Evolutionary conservation across 2,113 vertebrate genomes (phyloP).

Genomic region (human (Homo sapiens)): GRCh38 chr9:111941501-111942000

Average conservation of each 20-base stretch:
- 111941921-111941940: background rate
- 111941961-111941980: background rate
- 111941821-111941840: background rate
- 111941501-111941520: background rate
- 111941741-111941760: background rate
- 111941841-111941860: background rate
- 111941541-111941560: background rate
- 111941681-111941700: background rate
- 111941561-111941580: background rate
- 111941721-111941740: background rate
- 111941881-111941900: background rate
- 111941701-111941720: background rate
- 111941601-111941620: background rate
- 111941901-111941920: background rate
- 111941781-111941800: background rate
- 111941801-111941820: constrained; percentile 8
- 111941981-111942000: background rate
- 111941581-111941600: background rate
- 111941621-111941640: background rate
- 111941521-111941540: background rate
- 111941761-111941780: background rate
- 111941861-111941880: background rate
- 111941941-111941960: background rate
- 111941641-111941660: background rate
- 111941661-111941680: background rate